These are phyloP conservation scores for Sus scrofa DNA, from an alignment of 2,113 vertebrate species.

Conservation along the genomic window DNA sequence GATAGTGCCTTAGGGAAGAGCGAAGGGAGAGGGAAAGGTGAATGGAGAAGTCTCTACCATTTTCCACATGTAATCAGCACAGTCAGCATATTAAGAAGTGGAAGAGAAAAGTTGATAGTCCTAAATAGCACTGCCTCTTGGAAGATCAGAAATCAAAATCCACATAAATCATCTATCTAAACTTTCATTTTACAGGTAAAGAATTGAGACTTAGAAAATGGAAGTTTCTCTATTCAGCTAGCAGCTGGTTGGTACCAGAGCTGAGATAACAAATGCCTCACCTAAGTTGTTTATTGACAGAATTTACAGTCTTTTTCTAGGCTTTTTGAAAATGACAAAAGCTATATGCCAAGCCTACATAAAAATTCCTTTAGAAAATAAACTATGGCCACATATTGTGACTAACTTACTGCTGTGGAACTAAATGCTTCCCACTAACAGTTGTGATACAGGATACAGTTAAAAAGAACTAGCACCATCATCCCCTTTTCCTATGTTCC, in stretches of 20 bases:
- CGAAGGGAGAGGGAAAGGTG: neutral
- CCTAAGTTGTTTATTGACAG: neutral
- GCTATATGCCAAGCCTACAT: neutral
- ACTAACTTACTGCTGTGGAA: neutral
- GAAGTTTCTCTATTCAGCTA: neutral
- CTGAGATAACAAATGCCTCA: slow-evolving; percentile 9
- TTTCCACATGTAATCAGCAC: neutral
- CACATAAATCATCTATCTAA: neutral
- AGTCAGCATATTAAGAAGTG: neutral
- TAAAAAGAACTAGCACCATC: neutral
- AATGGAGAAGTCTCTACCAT: neutral
- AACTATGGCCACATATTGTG: neutral
- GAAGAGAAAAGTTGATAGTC: neutral
- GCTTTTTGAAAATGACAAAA: slow-evolving; percentile 35
- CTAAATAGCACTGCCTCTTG: neutral
- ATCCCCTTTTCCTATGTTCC: neutral
- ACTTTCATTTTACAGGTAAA: neutral
- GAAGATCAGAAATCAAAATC: neutral
- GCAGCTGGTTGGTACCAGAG: neutral
- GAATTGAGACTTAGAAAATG: neutral
- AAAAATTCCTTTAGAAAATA: slow-evolving; percentile 34
- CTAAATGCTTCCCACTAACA: neutral
- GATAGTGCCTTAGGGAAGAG: neutral
- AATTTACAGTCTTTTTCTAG: slow-evolving; percentile 29
- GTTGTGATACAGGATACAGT: neutral